Evolutionary conservation across 2,797 vertebrate species (phyloP), one percentile per base, ranked within the genome.

Genomic region (Meda fulgida): DNA sequence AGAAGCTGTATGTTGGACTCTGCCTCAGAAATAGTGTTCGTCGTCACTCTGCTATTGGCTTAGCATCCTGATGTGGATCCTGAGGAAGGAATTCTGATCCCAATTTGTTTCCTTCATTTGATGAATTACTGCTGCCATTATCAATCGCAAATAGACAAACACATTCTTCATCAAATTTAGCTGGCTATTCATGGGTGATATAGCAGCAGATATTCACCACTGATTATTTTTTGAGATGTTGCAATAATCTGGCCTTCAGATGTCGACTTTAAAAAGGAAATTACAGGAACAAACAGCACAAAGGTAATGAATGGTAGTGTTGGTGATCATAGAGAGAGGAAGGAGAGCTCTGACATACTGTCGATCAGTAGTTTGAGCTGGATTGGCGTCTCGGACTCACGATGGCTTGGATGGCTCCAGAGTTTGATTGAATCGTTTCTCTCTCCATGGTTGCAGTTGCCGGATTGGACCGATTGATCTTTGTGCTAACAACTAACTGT

Each of bases 401-500:
- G 38, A 80, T 75, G 55, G 60, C 73, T 70, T 85, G 60, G 80
- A 88, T 38, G 19, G 18, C 34, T 76, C 51, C 69, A 40, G 29
- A 83, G 46, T 60, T 65, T 55, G 58, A 60, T 76, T 65, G 34
- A 78, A 66, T 85, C 66, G n/a, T 19, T 65, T 55, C 5, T 1
- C 21, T 77, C 23, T 31, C 26, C 48, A 43, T 46, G 55, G 43
- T 71, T 40, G 71, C 7, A 5, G 60, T 83, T 88, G 80, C 72
- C 83, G 84, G 69, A 80, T 75, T 67, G 29, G 40, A 60, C 63
- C 78, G 70, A 60, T 78, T 86, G 86, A 89, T 85, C 75, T 48
- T 55, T 26, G 16, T 34, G 81, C 58, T 81, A 69, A 80, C 82
- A 67, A 36, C 31, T 71, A 60, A 63, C 63, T 76, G 67, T 85